Evolutionary conservation across 2,797 vertebrate genomes (phyloP), one percentile per base, ranked within the genome.

Genomic region (Spondyliosoma cantharus): DNA sequence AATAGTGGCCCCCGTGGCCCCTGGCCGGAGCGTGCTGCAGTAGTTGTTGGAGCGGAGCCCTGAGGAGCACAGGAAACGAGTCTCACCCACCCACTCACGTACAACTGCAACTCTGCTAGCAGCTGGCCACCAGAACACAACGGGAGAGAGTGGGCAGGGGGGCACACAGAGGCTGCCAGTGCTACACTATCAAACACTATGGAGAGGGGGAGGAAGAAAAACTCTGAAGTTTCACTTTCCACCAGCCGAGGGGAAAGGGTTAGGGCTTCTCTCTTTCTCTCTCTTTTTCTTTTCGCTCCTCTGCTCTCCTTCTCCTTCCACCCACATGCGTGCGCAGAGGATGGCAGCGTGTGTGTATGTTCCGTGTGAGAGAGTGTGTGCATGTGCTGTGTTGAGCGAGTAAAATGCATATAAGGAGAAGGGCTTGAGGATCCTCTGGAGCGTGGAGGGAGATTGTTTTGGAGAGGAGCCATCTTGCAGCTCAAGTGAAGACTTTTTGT

Each of bases 41-140:
- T 87, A 88, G 92, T 92, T 92, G 89, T 86, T 93, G 95, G 92
- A 95, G 96, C 92, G 95, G 93, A 95, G 94, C 95, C 96, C 96
- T 97, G 96, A 96, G 96, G 96, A 96, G 96, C 95, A 97, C 95
- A 97, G 96, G 96, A 97, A 96, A 97, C 90, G 92, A 96, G 92
- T 96, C 96, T 97, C 96, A 97, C 95, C 96, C 95, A 95, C 91
- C 92, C 94, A 94, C 93, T 94, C 93, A 93, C 92, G 91, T 92
- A 92, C 92, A 93, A 93, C 93, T 88, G 91, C 92, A 93, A 95
- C 93, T 95, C 84, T 76, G 89, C 94, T 92, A 95, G 93, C 95
- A 95, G 95, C 95, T 84, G 95, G 93, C 83, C 93, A 92, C 92
- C 91, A 93, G 87, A 92, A 92, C 91, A 91, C 82, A 91, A 86